These are phyloP conservation scores for Ennomos quercinarius DNA, from an alignment of 2,888 invertebrate genomes.

Conservation along the genomic window DNA sequence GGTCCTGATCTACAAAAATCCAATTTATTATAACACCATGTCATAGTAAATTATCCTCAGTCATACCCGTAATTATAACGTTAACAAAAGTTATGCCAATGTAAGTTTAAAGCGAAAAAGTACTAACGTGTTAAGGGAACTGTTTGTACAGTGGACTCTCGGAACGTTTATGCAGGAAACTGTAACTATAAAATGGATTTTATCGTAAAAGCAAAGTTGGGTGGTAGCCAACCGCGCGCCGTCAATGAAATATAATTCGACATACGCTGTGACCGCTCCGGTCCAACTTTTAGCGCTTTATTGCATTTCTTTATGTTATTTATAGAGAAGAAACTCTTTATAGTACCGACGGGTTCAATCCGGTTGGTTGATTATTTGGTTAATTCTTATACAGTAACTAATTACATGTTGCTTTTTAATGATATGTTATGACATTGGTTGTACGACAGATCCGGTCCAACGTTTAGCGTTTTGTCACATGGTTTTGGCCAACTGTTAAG, in stretches of 20 bases:
- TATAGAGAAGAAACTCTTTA: conserved; percentile 44
- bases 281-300: conserved; percentile 54
- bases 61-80: neutral
- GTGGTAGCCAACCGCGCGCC: conserved; percentile 65
- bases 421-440: too few species aligned
- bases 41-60: neutral
- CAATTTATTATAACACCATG: neutral
- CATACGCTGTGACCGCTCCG: conserved; percentile 40
- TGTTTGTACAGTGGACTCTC: conserved; percentile 49
- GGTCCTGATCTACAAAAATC: too few species aligned
- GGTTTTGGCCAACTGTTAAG: too few species aligned
- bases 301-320: conserved; percentile 52
- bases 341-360: conserved; percentile 16
- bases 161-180: conserved; percentile 79
- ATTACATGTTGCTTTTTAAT: too few species aligned
- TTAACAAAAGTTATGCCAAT: neutral
- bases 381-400: too few species aligned
- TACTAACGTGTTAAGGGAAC: conserved; percentile 3
- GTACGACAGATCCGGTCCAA: too few species aligned
- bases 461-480: too few species aligned
- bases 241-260: conserved; percentile 82
- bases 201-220: conserved; percentile 82
- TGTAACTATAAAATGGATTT: conserved; percentile 73
- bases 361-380: neutral
- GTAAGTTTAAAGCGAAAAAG: conserved; percentile 7